Evolutionary conservation across 2,888 invertebrate genomes (phyloP).

Genomic region (Drosophila lutescens): DNA sequence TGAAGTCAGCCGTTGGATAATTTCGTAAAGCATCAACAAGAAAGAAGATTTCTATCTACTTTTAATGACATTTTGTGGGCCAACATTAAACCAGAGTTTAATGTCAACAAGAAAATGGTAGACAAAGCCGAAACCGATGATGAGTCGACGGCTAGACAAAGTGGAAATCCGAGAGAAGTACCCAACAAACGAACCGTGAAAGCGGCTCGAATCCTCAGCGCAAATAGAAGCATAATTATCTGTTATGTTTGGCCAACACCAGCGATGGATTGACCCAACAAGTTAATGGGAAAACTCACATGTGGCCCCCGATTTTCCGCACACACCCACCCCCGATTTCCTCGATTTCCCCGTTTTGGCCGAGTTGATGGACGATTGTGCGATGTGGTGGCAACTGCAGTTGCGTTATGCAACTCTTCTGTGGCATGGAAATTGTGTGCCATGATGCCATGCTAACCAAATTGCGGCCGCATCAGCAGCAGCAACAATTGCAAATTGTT

Average conservation of each 20-base stretch:
- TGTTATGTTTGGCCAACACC: constrained; percentile 39
- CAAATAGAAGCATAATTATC: constrained; percentile 38
- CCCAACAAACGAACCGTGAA: constrained; percentile 33
- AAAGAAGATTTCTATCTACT: constrained; percentile 46
- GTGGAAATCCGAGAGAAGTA: constrained; percentile 18
- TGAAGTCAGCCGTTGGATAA: constrained; percentile 37
- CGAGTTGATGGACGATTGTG: constrained; percentile 37
- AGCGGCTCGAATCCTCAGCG: constrained; percentile 32
- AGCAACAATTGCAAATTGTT: constrained; percentile 78
- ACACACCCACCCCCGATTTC: neutral
- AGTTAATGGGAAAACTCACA: constrained; percentile 72
- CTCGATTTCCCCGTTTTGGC: neutral
- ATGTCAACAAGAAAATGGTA: constrained; percentile 17
- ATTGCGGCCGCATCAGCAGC: constrained; percentile 46
- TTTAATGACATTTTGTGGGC: constrained; percentile 43
- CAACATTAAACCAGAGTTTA: constrained; percentile 22
- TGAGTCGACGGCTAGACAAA: constrained; percentile 6
- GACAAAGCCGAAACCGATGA: constrained; percentile 3
- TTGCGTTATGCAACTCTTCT: constrained; percentile 58
- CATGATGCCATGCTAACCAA: constrained; percentile 50
- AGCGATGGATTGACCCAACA: constrained; percentile 57
- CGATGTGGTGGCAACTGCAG: constrained; percentile 50
- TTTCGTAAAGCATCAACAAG: constrained; percentile 38
- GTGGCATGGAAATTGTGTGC: constrained; percentile 53
- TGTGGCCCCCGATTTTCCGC: constrained; percentile 12